Conservation (phyloP, 2,797 vertebrate genomes). For the Xiphorhynchus erythropygius region DNA sequence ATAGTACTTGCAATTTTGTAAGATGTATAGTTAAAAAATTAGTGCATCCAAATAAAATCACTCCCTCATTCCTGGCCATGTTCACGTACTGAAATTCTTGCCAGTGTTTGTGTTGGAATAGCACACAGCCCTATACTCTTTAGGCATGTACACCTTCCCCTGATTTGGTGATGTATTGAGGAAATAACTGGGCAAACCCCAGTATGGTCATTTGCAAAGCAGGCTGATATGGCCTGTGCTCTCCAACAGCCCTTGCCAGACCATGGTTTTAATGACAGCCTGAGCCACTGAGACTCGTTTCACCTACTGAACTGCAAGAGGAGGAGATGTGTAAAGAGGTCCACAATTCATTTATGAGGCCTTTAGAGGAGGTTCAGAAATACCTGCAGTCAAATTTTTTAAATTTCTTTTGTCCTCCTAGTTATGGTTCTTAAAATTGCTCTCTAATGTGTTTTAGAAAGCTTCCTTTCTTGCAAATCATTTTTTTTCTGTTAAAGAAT, state of each 20-base stretch:
- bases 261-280: accelerated
- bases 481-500: not conserved
- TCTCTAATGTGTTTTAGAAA: not conserved
- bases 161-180: not conserved
- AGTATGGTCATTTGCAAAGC: no score
- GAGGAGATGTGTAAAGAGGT: not conserved
- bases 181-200: not conserved
- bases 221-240: accelerated
- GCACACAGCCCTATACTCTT: not conserved
- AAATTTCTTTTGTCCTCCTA: not conserved
- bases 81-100: not conserved
- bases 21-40: not conserved
- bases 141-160: not conserved
- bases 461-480: not conserved
- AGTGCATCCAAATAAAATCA: not conserved
- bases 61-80: accelerated
- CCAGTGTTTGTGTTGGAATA: not conserved
- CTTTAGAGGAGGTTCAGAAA: not conserved
- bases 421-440: not conserved
- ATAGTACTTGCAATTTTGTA: not conserved
- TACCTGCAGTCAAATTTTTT: not conserved
- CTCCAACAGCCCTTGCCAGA: not conserved
- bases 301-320: not conserved
- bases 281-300: not conserved
- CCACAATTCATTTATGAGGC: accelerated